phyloP scores from a whole-genome alignment of 2,797 vertebrate species.

The Emys orbicularis region DNA sequence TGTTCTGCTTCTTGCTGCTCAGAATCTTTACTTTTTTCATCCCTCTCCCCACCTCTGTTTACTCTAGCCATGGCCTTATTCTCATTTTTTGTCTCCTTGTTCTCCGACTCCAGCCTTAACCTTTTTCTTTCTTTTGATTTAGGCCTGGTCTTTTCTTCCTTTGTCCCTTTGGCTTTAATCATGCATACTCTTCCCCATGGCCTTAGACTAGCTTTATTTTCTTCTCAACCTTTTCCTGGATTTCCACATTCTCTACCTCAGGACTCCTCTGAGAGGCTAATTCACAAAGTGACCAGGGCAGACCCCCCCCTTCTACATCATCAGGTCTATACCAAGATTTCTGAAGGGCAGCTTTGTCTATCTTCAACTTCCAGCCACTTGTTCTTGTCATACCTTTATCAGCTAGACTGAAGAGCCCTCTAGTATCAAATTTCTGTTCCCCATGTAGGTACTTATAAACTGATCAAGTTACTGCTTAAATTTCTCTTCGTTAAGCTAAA shows the following conservation, averaged over 20 bases:
- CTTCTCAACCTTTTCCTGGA: neutral
- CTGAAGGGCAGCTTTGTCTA: no score
- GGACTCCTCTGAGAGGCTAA: neutral
- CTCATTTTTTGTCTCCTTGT: constrained; percentile 56
- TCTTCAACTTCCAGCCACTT: no score
- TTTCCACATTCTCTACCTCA: neutral
- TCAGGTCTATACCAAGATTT: neutral
- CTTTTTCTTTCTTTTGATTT: neutral
- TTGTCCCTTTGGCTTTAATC: neutral
- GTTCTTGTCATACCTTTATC: no score
- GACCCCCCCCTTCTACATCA: neutral
- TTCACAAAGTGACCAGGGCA: neutral
- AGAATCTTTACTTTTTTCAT: neutral
- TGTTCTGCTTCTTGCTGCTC: neutral
- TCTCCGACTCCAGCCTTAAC: neutral
- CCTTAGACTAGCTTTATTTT: neutral
- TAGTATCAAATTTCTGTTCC: no score
- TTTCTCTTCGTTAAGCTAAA: no score
- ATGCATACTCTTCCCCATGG: neutral
- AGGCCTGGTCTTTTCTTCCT: neutral
- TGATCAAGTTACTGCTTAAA: no score
- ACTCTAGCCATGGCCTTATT: neutral
- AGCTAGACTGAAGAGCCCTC: no score
- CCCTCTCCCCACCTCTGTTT: neutral
- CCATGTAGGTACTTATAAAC: no score